Conservation (phyloP, 2,888 invertebrate species). For the Melinopterus prodromus region DNA sequence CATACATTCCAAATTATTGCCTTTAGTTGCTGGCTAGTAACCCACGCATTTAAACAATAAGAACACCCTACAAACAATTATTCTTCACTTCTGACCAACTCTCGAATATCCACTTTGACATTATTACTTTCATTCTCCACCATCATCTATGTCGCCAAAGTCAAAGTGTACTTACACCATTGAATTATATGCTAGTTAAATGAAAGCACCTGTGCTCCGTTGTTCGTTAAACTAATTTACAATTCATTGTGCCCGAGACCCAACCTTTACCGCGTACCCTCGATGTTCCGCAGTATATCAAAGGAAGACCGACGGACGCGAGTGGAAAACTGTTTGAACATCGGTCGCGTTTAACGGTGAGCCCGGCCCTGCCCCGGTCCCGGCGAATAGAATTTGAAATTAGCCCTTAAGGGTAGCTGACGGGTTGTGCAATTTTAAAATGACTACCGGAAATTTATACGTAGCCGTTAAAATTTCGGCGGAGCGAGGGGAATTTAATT, state of each 20-base stretch:
- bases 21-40: too few species aligned
- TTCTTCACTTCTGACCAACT: background rate
- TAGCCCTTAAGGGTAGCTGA: background rate
- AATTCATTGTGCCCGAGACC: background rate
- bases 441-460: background rate
- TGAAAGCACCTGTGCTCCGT: background rate
- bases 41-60: too few species aligned
- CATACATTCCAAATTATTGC: too few species aligned
- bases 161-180: background rate
- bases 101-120: background rate
- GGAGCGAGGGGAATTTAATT: background rate
- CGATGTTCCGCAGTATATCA: background rate
- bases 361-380: background rate
- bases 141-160: background rate
- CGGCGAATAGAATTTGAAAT: background rate
- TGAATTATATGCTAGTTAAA: background rate
- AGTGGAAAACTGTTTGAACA: background rate
- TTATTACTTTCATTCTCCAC: background rate
- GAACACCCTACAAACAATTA: background rate
- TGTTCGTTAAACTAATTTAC: background rate
- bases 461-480: background rate
- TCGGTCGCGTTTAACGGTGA: background rate
- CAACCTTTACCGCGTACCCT: background rate
- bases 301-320: background rate
- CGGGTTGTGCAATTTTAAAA: background rate